Evolutionary conservation across 2,888 invertebrate species (phyloP).

Genomic region (Heliconius ethilla): DNA sequence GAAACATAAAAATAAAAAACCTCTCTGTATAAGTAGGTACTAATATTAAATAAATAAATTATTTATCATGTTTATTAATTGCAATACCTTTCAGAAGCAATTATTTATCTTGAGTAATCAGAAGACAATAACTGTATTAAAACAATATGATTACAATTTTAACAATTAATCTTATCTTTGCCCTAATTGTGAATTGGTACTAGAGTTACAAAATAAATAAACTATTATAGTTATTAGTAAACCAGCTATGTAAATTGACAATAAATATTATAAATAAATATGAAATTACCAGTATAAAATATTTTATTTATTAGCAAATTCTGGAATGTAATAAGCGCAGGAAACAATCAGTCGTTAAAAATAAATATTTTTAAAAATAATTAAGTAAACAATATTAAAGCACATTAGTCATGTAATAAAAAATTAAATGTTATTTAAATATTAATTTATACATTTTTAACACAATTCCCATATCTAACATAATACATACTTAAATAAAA

Average conservation of each 20-base stretch:
- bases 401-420: neutral
- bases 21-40: neutral
- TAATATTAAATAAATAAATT: neutral
- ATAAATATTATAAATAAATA: neutral
- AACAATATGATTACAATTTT: constrained; percentile 26
- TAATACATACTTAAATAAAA: neutral
- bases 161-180: constrained; percentile 37
- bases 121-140: constrained; percentile 27
- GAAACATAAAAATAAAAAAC: too few species aligned
- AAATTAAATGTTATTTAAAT: neutral
- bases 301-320: neutral
- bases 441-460: too few species aligned
- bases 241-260: neutral
- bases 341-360: neutral
- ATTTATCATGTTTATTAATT: constrained; percentile 1
- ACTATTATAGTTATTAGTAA: neutral
- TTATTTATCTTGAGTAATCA: constrained; percentile 33
- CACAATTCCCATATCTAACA: neutral
- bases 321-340: neutral
- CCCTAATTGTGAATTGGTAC: constrained; percentile 23
- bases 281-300: neutral
- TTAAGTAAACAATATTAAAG: neutral
- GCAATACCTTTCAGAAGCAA: constrained; percentile 11
- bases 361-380: neutral
- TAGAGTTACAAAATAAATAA: constrained; percentile 6